These are phyloP conservation scores for Otus sunia DNA, from an alignment of 2,113 vertebrate genomes.

Conservation along the genomic window DNA sequence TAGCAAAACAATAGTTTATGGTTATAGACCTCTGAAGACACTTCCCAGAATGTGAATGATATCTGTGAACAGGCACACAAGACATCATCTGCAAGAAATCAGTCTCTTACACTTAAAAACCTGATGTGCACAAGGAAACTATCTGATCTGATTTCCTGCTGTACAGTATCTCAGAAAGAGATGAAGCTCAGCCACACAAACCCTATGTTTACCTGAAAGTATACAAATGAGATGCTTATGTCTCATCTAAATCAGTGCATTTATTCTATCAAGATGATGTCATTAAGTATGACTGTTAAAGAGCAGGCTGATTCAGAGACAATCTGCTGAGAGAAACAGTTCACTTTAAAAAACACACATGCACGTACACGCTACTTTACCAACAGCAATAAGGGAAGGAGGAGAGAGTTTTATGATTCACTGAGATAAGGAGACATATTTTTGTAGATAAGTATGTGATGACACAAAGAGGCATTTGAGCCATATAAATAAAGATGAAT, in stretches of 20 bases:
- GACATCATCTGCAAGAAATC: background rate
- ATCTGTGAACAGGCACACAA: background rate
- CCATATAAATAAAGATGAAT: background rate
- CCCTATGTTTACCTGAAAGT: background rate
- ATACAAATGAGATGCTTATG: background rate
- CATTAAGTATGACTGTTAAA: background rate
- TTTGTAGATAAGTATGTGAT: background rate
- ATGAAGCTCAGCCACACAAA: background rate
- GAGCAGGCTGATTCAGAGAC: background rate
- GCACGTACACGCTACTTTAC: fast-evolving
- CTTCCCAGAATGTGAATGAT: background rate
- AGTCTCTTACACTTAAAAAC: background rate
- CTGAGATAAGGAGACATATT: background rate
- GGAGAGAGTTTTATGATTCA: background rate
- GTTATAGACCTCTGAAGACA: background rate
- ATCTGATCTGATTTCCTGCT: background rate
- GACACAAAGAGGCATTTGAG: background rate
- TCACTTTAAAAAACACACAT: background rate
- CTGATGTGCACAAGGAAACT: background rate
- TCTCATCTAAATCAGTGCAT: background rate
- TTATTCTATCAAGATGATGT: background rate
- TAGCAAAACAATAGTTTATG: background rate
- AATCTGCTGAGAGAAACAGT: background rate
- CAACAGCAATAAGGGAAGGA: background rate
- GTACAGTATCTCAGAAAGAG: background rate